Evolutionary conservation across 2,797 vertebrate genomes (phyloP).

Genomic region (Cichlasoma orientale): DNA sequence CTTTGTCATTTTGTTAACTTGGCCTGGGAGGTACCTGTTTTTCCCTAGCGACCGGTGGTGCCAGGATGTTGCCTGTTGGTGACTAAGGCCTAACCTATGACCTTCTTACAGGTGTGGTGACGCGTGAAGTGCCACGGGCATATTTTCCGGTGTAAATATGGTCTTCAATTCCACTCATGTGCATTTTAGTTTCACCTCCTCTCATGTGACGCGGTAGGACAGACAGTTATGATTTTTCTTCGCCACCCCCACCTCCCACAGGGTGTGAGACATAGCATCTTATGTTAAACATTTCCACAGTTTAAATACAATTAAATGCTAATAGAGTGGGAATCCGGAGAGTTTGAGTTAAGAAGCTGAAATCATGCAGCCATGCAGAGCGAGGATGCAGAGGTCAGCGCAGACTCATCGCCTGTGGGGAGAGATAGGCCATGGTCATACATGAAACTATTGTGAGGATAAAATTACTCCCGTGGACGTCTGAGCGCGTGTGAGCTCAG

Average conservation of each 20-base stretch:
- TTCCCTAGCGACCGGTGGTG: no score
- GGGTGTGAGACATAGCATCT: not conserved
- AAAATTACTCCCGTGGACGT: not conserved
- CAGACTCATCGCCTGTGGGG: not conserved
- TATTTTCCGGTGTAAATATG: fast-evolving
- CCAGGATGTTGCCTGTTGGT: no score
- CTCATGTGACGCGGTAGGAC: not conserved
- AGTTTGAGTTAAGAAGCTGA: slow-evolving; percentile 12
- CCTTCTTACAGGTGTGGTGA: not conserved
- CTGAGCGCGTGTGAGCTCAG: not conserved
- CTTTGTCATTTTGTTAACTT: not conserved
- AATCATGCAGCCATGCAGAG: not conserved
- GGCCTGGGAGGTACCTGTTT: not conserved
- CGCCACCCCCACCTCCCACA: not conserved
- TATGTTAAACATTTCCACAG: not conserved
- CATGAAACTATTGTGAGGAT: not conserved
- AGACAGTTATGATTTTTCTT: not conserved
- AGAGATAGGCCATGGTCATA: not conserved
- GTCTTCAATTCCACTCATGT: fast-evolving
- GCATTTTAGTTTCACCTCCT: not conserved
- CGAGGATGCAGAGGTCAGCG: not conserved
- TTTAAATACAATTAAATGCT: not conserved
- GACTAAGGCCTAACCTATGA: not conserved
- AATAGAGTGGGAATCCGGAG: not conserved
- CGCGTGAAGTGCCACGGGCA: not conserved